These are phyloP conservation scores for Patella ulyssiponensis DNA, from an alignment of 2,888 invertebrate genomes.

Conservation along the genomic window DNA sequence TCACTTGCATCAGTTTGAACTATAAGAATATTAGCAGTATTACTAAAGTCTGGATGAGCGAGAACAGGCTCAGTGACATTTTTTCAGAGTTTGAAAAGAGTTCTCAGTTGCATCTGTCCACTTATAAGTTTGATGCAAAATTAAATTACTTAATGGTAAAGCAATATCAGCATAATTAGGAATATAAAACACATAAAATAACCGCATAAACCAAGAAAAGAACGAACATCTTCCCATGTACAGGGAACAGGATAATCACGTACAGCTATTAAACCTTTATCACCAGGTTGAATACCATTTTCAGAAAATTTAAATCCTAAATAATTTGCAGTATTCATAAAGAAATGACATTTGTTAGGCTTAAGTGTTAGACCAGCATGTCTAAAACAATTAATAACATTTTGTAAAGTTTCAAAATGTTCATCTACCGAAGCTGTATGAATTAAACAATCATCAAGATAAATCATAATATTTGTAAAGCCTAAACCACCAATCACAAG, in stretches of 20 bases:
- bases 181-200: slow-evolving; percentile 10
- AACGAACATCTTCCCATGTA: slow-evolving; percentile 4
- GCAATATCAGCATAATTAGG: neutral
- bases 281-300: no score
- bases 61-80: neutral
- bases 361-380: no score
- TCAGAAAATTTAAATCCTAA: no score
- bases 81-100: neutral
- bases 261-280: no score
- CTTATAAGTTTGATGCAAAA: neutral
- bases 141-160: slow-evolving; percentile 6
- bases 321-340: neutral
- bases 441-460: no score
- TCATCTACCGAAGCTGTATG: no score
- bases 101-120: neutral
- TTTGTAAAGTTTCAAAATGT: no score
- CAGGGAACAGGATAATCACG: neutral
- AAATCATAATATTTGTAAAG: no score
- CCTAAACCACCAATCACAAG: no score
- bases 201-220: neutral
- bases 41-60: neutral
- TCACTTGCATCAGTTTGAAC: no score
- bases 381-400: no score
- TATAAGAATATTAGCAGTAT: neutral
- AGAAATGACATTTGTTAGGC: neutral